Base-by-base conservation (phyloP, 2,113 vertebrate genomes). In the Coregonus clupeaformis region DNA sequence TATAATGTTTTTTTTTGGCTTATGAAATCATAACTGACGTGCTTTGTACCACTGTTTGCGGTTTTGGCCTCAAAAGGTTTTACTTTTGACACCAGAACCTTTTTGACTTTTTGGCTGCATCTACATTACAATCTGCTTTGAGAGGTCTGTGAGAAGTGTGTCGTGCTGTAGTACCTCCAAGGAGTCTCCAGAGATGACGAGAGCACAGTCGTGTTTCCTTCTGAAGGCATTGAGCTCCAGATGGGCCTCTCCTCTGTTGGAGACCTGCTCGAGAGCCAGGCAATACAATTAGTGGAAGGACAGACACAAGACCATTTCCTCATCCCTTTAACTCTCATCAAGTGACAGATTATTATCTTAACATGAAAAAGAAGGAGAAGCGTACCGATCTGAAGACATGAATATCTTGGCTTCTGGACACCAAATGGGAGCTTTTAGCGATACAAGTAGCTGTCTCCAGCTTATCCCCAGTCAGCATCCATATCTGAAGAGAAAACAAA, bases 401-500 rank as follows among this genome's bases (percentile, higher is more conserved):
- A 69, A 97, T 93, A 75, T 98, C 95, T 75, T 98, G 98, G 77
- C 87, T 94, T 66, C 97, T 93, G 32, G 96, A 96, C 24, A 99
- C 98, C 82, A 99, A 87, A 47, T 97, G 98, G 59, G 98, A 99
- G 84, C 98, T 99, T 87, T 98, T 98, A 0, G 97, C 97, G 63
- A 98, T 99, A 87, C 97, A 99, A 0, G 97, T 99, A 0, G 98
- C 98, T 0, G 98, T 99, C 86, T 99, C 98, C 0, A 99, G 92
- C 76, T 99, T 99, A 86, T 99, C 98, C 9, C 98, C 98, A 0
- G 98, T 99, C 80, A 99, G 87, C 98, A 99, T 99, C 98, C 98
- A 99, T 85, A 98, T 89, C 89, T 89, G 52, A 76, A 74, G 1
- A 16, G 27, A 63, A 77, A 32, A 36, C 13, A 32, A n/a, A 29